Conservation (phyloP, 2,113 vertebrate species). For the Oreochromis spilurus region DNA sequence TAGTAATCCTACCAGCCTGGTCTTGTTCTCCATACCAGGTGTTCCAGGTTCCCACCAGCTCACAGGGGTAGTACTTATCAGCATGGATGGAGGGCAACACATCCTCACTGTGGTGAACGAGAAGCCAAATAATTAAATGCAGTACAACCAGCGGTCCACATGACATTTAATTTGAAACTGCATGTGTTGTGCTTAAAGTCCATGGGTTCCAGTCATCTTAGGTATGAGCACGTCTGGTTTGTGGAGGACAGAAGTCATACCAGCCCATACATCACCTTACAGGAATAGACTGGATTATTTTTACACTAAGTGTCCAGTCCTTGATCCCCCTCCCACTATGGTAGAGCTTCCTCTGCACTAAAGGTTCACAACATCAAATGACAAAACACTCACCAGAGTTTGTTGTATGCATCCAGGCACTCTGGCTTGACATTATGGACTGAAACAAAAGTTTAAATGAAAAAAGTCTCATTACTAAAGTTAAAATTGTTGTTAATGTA, state of each 20-base stretch:
- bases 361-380: not conserved
- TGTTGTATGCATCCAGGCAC: conserved; percentile 94
- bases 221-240: conserved; percentile 1
- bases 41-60: conserved; percentile 98
- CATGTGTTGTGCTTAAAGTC: not conserved
- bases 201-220: not conserved
- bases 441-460: conserved; percentile 69
- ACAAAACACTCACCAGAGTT: conserved; percentile 84
- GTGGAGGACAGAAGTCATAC: not conserved
- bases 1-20: conserved; percentile 87
- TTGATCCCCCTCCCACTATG: not conserved
- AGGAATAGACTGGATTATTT: conserved; percentile 43
- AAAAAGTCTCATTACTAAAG: not conserved
- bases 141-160: not conserved
- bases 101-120: conserved; percentile 79
- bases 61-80: conserved; percentile 92
- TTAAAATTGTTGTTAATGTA: not conserved
- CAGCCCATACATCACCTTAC: conserved; percentile 14
- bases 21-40: conserved; percentile 99
- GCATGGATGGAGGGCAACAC: conserved; percentile 91
- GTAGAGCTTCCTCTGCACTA: not conserved
- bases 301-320: not conserved
- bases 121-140: not conserved
- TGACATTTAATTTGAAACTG: not conserved
- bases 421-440: conserved; percentile 99